Percentiles rank a stretch among this genome's conserved stretches.
These are phyloP conservation scores for Kobus ellipsiprymnus DNA, from an alignment of 2,113 vertebrate genomes.

Conservation along the genomic window DNA sequence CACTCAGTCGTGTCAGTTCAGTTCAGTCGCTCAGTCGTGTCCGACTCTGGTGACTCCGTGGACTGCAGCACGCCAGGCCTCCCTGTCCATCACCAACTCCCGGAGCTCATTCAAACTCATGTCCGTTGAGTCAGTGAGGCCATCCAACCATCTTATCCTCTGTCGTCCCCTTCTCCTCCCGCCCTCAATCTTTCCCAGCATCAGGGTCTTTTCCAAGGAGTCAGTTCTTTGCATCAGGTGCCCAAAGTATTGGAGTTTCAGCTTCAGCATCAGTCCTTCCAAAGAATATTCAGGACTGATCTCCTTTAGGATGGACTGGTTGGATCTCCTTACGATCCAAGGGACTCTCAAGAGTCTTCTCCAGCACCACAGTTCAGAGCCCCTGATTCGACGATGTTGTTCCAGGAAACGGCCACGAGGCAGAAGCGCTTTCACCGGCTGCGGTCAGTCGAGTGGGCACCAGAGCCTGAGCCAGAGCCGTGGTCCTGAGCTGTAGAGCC, in stretches of 20 bases:
- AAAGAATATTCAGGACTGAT: too few relatives aligned
- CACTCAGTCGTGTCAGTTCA: too few relatives aligned
- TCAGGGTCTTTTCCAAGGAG: too few relatives aligned
- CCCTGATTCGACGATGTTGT: neutral
- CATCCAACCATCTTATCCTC: too few relatives aligned
- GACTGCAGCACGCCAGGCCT: neutral
- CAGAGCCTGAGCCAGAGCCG: neutral
- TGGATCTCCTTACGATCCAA: neutral
- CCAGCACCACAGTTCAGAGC: neutral
- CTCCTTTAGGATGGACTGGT: neutral
- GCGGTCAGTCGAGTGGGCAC: neutral
- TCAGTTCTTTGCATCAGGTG: too few relatives aligned
- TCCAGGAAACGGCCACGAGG: neutral
- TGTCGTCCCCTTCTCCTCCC: too few relatives aligned
- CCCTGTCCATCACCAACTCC: neutral
- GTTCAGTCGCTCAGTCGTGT: neutral
- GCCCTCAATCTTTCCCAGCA: too few relatives aligned
- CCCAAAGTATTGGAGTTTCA: too few relatives aligned
- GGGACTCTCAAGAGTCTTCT: neutral
- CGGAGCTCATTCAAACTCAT: too few relatives aligned
- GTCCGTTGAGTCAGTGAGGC: too few relatives aligned
- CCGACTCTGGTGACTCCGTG: rapidly evolving
- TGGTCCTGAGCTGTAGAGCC: neutral
- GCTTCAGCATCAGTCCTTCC: too few relatives aligned
- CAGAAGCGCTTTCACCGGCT: neutral